Evolutionary conservation across 1,140 invertebrate species (phyloP).

Genomic region (Caenorhabditis remanei): DNA sequence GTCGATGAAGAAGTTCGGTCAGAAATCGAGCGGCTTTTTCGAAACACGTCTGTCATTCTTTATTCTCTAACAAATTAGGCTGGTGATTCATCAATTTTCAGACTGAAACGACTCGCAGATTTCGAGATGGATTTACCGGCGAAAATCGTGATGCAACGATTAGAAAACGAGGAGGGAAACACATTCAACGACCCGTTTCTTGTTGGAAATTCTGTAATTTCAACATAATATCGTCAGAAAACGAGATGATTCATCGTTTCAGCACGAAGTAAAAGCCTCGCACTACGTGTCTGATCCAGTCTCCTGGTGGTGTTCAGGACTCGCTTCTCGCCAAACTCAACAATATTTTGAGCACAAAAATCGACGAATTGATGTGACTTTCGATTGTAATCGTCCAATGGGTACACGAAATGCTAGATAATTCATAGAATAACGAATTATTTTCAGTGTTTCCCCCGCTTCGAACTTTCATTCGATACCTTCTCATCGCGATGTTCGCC

Average conservation of each 20-base stretch:
- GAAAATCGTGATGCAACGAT: not conserved
- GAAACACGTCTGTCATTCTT: not conserved
- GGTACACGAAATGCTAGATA: not conserved
- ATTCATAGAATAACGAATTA: not conserved
- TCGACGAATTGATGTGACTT: not conserved
- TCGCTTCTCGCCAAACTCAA: not conserved
- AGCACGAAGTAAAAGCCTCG: not conserved
- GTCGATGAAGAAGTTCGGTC: not conserved
- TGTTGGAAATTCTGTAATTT: conserved; percentile 22
- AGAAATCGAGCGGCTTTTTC: not conserved
- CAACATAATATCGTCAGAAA: not conserved
- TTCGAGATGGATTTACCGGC: not conserved
- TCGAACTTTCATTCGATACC: not conserved
- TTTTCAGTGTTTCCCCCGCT: conserved; percentile 3
- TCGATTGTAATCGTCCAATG: conserved; percentile 18
- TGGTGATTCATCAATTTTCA: not conserved
- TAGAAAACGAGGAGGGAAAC: conserved; percentile 5
- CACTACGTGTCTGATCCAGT: not conserved
- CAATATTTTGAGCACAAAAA: conserved; percentile 5
- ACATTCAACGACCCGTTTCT: conserved; percentile 36
- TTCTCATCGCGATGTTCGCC: not conserved
- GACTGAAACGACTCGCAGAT: not conserved
- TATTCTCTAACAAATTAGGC: not conserved
- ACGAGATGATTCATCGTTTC: not conserved
- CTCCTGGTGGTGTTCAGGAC: not conserved